Percentiles rank a stretch among this genome's conserved stretches.
Conservation (phyloP, 1,140 invertebrate species). For the Lepidurus packardi region DNA sequence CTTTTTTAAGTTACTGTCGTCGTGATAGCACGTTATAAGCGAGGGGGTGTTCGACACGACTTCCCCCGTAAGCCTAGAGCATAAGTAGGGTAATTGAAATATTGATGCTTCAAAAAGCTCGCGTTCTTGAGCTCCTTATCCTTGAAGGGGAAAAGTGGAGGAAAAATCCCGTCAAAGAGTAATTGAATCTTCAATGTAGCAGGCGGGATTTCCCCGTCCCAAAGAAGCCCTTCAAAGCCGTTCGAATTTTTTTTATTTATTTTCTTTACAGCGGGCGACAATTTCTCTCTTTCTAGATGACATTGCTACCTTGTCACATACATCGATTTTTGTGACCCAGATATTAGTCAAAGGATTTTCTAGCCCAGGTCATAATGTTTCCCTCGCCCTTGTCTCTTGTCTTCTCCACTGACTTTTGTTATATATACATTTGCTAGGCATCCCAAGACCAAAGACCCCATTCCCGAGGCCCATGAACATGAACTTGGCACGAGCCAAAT, state of each 20-base stretch:
- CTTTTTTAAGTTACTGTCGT: too few relatives aligned
- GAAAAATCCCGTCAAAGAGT: too few relatives aligned
- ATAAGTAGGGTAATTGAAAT: too few relatives aligned
- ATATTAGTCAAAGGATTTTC: not conserved
- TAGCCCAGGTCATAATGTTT: not conserved
- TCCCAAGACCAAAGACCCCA: slow-evolving; percentile 20
- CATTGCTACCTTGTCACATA: not conserved
- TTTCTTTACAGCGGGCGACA: not conserved
- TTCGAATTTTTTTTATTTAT: not conserved
- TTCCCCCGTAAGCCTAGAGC: too few relatives aligned
- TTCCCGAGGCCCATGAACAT: slow-evolving; percentile 10
- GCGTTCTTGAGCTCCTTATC: too few relatives aligned
- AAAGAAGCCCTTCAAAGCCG: not conserved
- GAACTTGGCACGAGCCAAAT: slow-evolving; percentile 17
- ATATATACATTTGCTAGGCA: slow-evolving; percentile 2
- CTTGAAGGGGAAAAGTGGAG: too few relatives aligned
- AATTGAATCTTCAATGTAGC: too few relatives aligned
- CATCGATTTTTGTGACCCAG: not conserved
- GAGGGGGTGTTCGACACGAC: too few relatives aligned
- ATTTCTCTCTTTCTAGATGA: not conserved
- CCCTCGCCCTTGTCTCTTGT: not conserved
- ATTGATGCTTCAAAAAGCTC: too few relatives aligned
- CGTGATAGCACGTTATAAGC: too few relatives aligned
- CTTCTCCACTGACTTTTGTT: not conserved
- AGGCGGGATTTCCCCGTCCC: too few relatives aligned